phyloP scores from a whole-genome alignment of 2,113 vertebrate genomes.

The Heliornis fulica region DNA sequence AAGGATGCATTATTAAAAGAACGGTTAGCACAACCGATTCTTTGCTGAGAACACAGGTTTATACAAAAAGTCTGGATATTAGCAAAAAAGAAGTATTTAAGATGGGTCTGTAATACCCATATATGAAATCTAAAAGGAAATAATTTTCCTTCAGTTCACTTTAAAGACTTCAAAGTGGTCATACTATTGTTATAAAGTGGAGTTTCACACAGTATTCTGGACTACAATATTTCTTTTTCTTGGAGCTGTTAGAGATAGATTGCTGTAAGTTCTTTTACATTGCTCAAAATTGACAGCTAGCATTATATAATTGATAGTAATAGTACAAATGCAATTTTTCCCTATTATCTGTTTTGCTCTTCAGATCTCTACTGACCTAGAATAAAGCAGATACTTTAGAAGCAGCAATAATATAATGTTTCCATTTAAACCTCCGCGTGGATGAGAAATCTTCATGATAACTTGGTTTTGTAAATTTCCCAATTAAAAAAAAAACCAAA shows the following conservation, averaged over 20 bases:
- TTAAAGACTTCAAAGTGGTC: background rate
- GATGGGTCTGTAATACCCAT: background rate
- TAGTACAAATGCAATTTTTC: background rate
- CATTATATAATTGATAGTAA: background rate
- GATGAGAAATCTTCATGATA: background rate
- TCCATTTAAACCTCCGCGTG: background rate
- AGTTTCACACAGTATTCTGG: background rate
- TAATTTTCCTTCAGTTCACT: background rate
- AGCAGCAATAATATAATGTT: background rate
- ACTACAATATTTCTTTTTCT: background rate
- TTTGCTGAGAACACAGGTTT: background rate
- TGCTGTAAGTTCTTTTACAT: background rate
- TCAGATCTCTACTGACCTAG: background rate
- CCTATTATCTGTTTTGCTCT: background rate
- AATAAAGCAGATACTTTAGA: background rate
- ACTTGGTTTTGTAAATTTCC: background rate
- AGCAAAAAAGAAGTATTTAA: background rate
- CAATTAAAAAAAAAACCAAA: background rate
- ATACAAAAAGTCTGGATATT: background rate
- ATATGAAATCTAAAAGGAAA: background rate
- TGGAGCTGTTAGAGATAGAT: background rate
- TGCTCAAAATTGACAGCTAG: background rate
- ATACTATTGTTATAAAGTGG: background rate
- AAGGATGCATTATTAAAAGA: background rate
- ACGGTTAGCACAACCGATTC: background rate